Conservation (phyloP, 1,140 invertebrate species). For the Cepaea nemoralis region DNA sequence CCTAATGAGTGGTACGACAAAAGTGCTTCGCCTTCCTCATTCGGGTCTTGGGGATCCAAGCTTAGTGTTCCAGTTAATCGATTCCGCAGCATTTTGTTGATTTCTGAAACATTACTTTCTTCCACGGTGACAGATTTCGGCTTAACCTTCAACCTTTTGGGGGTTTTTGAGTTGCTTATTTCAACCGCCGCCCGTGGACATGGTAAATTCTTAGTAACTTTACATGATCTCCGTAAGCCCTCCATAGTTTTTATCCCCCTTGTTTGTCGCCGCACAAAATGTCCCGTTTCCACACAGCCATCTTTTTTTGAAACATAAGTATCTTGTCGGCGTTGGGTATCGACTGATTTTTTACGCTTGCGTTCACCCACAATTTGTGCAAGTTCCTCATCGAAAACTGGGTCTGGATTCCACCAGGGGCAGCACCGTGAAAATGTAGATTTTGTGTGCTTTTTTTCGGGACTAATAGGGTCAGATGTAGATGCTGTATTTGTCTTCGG, state of each 20-base stretch:
- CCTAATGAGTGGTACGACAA: background rate
- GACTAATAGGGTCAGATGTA: too few species aligned
- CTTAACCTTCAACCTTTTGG: background rate
- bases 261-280: background rate
- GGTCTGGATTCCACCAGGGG: background rate
- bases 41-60: background rate
- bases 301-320: background rate
- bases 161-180: background rate
- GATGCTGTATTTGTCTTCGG: too few species aligned
- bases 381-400: background rate
- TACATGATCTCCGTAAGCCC: background rate
- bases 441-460: too few species aligned
- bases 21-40: slow-evolving; percentile 17
- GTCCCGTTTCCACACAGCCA: background rate
- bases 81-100: slow-evolving; percentile 1
- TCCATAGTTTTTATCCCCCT: background rate
- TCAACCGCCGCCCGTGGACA: background rate
- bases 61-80: background rate
- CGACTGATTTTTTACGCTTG: background rate
- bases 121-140: background rate
- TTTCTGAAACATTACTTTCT: background rate
- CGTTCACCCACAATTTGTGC: background rate
- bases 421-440: too few species aligned
- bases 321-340: background rate
- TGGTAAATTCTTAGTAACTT: slow-evolving; percentile 12